Conservation (phyloP, 2,797 vertebrate genomes). For the Cichlasoma orientale region DNA sequence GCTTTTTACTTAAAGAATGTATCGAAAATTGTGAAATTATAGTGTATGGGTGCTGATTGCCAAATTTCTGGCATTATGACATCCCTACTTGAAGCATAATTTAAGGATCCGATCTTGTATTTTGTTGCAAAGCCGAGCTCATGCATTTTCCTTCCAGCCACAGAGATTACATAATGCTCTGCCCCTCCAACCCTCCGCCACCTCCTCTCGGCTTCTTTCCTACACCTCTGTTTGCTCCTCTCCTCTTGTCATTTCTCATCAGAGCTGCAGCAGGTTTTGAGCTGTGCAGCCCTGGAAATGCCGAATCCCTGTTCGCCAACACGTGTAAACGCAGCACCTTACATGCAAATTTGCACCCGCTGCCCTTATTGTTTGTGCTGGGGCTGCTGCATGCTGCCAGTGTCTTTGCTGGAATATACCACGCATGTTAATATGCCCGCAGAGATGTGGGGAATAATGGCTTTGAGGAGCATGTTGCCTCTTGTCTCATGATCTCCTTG, state of each 20-base stretch:
- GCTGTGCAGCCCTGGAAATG: background rate
- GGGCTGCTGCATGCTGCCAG: background rate
- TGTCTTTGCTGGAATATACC: background rate
- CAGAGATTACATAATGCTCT: conserved; percentile 41
- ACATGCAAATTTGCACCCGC: background rate
- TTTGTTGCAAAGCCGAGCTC: conserved; percentile 8
- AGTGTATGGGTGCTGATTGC: background rate
- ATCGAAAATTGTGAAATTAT: background rate
- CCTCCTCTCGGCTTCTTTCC: conserved; percentile 4
- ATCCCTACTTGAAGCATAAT: background rate
- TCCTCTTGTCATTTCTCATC: conserved; percentile 11
- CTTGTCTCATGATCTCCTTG: conserved; percentile 37
- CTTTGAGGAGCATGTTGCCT: conserved; percentile 12
- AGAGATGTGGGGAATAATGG: background rate
- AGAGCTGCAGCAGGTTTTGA: conserved; percentile 11
- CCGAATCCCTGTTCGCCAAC: background rate
- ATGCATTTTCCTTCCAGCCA: conserved; percentile 32
- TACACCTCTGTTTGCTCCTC: conserved; percentile 19
- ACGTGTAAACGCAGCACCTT: background rate
- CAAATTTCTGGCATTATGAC: background rate
- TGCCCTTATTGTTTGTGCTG: background rate
- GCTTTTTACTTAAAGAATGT: background rate
- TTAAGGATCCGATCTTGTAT: background rate
- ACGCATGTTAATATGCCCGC: background rate
- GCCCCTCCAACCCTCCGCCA: conserved; percentile 14